phyloP scores from a whole-genome alignment of 2,797 vertebrate species.

The Agapornis canus region DNA sequence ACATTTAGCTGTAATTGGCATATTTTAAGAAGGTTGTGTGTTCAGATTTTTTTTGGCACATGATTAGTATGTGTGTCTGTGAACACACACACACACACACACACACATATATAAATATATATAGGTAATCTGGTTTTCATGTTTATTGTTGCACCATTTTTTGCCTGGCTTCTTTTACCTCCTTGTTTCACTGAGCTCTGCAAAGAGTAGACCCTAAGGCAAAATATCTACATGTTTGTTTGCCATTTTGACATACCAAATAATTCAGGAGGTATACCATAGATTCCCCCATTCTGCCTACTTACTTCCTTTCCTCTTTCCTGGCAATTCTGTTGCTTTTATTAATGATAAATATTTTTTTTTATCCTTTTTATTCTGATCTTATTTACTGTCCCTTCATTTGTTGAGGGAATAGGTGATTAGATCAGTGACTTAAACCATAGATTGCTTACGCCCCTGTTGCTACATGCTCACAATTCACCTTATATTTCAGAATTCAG shows the following conservation, averaged over 20 bases:
- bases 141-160: background rate
- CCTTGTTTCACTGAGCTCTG: background rate
- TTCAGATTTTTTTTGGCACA: background rate
- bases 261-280: background rate
- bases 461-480: background rate
- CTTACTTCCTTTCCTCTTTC: background rate
- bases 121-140: background rate
- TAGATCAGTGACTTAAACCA: fast-evolving
- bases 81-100: fast-evolving
- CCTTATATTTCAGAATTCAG: background rate
- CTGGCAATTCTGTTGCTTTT: background rate
- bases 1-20: background rate
- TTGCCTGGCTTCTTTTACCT: background rate
- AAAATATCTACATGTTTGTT: background rate
- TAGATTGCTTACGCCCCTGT: background rate
- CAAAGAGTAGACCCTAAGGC: background rate
- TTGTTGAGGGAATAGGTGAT: background rate
- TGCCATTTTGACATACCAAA: background rate
- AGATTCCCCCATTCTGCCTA: background rate
- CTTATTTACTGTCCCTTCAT: background rate
- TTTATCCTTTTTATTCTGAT: background rate
- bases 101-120: fast-evolving
- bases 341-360: background rate
- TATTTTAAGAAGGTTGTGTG: background rate
- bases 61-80: background rate